These are phyloP conservation scores for Acleris cristana DNA, from an alignment of 2,888 invertebrate genomes.

Conservation along the genomic window DNA sequence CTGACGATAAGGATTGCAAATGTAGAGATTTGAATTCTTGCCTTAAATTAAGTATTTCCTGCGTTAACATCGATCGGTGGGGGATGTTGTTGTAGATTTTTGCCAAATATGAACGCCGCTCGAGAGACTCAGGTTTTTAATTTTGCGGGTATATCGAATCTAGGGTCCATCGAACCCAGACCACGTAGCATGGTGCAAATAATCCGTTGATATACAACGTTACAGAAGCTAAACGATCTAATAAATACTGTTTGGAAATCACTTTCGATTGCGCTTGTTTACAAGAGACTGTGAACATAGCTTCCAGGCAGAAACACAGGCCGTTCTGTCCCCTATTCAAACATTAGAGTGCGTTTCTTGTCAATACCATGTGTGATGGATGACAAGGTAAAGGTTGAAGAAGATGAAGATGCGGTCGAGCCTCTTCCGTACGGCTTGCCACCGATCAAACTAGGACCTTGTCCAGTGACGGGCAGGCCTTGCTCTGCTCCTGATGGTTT, in stretches of 20 bases:
- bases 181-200: constrained; percentile 42
- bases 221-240: constrained; percentile 43
- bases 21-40: constrained; percentile 48
- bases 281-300: constrained; percentile 55
- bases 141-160: constrained; percentile 40
- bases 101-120: constrained; percentile 21
- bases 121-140: constrained; percentile 34
- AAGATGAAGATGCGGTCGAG: constrained; percentile 68
- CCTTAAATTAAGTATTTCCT: constrained; percentile 25
- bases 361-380: constrained; percentile 64
- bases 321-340: constrained; percentile 72
- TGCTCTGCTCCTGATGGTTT: constrained; percentile 76
- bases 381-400: constrained; percentile 61
- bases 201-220: constrained; percentile 52
- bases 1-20: constrained; percentile 38
- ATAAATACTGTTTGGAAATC: constrained; percentile 43
- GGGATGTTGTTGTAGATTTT: constrained; percentile 47
- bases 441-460: constrained; percentile 74
- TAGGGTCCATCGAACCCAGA: constrained; percentile 40
- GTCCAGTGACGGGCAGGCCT: constrained; percentile 74
- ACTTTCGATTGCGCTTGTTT: constrained; percentile 73
- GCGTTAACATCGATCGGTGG: constrained; percentile 3
- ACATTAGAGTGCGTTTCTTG: constrained; percentile 70
- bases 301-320: constrained; percentile 65
- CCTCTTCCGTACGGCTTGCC: constrained; percentile 75